Base-by-base conservation (phyloP, 2,797 vertebrate genomes). In the Parotocinclus haroldoi region DNA sequence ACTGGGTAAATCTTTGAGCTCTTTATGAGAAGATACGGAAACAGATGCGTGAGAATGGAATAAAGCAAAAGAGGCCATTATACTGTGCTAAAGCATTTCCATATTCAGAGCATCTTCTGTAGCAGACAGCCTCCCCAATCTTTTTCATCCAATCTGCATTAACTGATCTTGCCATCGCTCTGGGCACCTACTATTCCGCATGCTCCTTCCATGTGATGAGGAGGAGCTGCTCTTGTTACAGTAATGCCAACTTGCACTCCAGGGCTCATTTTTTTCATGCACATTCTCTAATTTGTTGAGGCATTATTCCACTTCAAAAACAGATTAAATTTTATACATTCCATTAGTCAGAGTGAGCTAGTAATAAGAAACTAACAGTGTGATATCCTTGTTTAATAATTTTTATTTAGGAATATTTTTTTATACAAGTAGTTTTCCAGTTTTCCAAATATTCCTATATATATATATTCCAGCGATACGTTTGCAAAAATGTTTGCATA, bases 111-210 rank as follows among this genome's bases (percentile, higher is more conserved):
- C 5, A 27, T 27, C 27, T 27, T 27, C 27, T 27, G 27, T 27
- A 27, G 2, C 27, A 27, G 27, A 27, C 27, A 27, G 5, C 38
- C 49, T 63, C 61, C 55, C 66, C 38, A 3, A 68, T 68, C 13
- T 17, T 54, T 63, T 63, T 42, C 64, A 45, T 42, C 58, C 53
- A 73, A 63, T 69, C 58, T 44, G 51, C 38, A 58, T n/a, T 51
- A 38, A 16, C 10, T 69, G 53, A 58, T 55, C 68, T 59, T 27
- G 59, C 40, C 54, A 13, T 40, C 10, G 37, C 63, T 68, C 19
- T 68, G 51, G 51, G 19, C 59, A 68, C 39, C 7, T 40, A 18
- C 36, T 53, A 44, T 7, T 71, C 68, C 38, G 12, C 13, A 36
- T 40, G 45, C 48, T 49, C 52, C 53, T 61, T 27, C 27, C 27